Evolutionary conservation across 1,140 invertebrate species (phyloP), one percentile per base, ranked within the genome.

Genomic region (Magallana angulata): DNA sequence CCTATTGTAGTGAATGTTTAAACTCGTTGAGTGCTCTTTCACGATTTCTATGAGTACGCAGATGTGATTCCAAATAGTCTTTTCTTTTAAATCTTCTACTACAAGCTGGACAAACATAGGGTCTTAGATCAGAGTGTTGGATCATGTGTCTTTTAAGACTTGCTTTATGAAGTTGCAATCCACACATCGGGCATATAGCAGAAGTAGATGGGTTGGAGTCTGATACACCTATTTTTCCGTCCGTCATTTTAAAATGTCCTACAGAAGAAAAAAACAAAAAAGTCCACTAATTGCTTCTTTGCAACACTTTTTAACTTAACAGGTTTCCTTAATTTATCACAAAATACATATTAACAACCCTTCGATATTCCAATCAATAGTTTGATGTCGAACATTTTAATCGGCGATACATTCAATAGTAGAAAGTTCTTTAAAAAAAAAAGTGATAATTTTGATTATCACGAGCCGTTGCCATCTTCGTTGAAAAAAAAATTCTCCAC

Each of bases 121-220:
- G 60, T 64, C 48, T 85, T 12, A 64, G 12, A 30, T 68, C 62
- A 3, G 84, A 64, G 48, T 85, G 84, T 85, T 24, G 58, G 9
- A 48, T 85, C 58, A 64, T 64, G 48, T 85, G 84, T 64, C 84
- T 62, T 82, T 82, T 82, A 57, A 82, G 57, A 82, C 57, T 82
- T 30, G 48, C 57, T 58, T 82, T 82, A 24, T 82, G 80, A 57
- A 82, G 48, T 57, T 56, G 48, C 18, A 82, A 82, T 82, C 80
- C 80, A 82, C 80, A 82, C 57, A 82, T 14, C 18, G 80, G 80
- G 36, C 80, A 82, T 12, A 16, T 82, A 14, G 48, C 18, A 16
- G 36, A 82, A 16, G 48, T 82, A 30, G 68, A 36, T 30, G 68
- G 18, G 18, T 18, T 30, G 24, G 24, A 71, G 18, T 71, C 68